Conservation (phyloP, 1,140 invertebrate species). For the Drosophila erecta region DNA sequence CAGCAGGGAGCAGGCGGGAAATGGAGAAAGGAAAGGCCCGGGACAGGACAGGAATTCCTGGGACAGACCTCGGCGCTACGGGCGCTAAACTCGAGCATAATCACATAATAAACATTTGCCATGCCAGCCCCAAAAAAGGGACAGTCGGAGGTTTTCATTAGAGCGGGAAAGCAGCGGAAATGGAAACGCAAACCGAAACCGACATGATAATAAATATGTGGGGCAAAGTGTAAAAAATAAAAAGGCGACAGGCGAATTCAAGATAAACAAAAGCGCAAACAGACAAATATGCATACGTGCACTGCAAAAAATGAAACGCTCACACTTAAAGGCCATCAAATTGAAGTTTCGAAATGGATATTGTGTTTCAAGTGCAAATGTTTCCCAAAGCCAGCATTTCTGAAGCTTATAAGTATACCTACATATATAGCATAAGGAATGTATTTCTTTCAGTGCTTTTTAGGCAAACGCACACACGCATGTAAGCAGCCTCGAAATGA, state of each 20-base stretch:
- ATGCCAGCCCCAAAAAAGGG: conserved; percentile 29
- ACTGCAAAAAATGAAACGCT: background rate
- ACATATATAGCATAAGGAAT: too few relatives aligned
- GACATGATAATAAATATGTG: conserved; percentile 77
- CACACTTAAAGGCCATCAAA: background rate
- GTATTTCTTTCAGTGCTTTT: conserved; percentile 15
- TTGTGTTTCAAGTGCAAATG: background rate
- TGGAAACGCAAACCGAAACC: conserved; percentile 58
- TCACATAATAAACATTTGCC: conserved; percentile 79
- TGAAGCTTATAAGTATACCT: too few relatives aligned
- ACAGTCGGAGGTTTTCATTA: conserved; percentile 64
- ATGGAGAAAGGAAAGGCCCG: conserved; percentile 34
- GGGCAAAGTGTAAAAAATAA: conserved; percentile 69
- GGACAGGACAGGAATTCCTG: conserved; percentile 35
- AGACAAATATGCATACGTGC: conserved; percentile 22
- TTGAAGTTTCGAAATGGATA: background rate
- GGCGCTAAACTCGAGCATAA: conserved; percentile 74
- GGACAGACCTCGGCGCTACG: conserved; percentile 36
- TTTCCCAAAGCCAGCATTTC: too few relatives aligned
- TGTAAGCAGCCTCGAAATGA: conserved; percentile 27
- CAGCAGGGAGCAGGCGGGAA: conserved; percentile 10
- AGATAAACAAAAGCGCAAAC: conserved; percentile 67
- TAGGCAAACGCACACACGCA: conserved; percentile 23
- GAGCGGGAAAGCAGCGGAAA: conserved; percentile 44
- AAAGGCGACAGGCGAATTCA: conserved; percentile 58